Evolutionary conservation across 2,797 vertebrate species (phyloP).

Genomic region (Acanthopagrus latus): DNA sequence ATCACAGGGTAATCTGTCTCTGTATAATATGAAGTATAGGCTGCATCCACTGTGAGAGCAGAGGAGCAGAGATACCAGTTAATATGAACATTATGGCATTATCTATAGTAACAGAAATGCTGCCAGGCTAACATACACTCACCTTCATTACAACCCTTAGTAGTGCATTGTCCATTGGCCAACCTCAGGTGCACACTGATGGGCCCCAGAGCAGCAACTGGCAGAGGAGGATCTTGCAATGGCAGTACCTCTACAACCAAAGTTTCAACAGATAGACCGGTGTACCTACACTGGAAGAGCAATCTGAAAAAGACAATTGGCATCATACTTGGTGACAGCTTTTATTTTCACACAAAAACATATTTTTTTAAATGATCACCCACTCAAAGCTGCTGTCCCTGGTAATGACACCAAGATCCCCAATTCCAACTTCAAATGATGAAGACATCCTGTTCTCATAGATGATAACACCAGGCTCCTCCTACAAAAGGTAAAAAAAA

Average conservation of each 20-base stretch:
- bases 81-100: constrained; percentile 2
- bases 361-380: constrained; percentile 12
- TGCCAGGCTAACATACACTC: neutral
- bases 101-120: constrained; percentile 4
- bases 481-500: constrained; percentile 61
- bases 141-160: constrained; percentile 80
- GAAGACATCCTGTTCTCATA: constrained; percentile 83
- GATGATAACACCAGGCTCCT: constrained; percentile 68
- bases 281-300: constrained; percentile 31
- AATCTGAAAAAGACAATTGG: constrained; percentile 9
- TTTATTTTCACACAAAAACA: neutral
- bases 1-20: constrained; percentile 75
- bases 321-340: neutral
- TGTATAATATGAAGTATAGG: constrained; percentile 75
- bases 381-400: constrained; percentile 81
- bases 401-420: constrained; percentile 74
- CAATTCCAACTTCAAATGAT: constrained; percentile 60
- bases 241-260: constrained; percentile 48
- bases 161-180: constrained; percentile 73
- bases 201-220: constrained; percentile 55
- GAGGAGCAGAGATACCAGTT: constrained; percentile 8
- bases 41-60: constrained; percentile 62
- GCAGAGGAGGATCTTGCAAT: neutral
- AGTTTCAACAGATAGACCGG: constrained; percentile 7
- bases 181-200: constrained; percentile 72